phyloP scores from a whole-genome alignment of 2,888 invertebrate species.

The Polylopha cassiicola region DNA sequence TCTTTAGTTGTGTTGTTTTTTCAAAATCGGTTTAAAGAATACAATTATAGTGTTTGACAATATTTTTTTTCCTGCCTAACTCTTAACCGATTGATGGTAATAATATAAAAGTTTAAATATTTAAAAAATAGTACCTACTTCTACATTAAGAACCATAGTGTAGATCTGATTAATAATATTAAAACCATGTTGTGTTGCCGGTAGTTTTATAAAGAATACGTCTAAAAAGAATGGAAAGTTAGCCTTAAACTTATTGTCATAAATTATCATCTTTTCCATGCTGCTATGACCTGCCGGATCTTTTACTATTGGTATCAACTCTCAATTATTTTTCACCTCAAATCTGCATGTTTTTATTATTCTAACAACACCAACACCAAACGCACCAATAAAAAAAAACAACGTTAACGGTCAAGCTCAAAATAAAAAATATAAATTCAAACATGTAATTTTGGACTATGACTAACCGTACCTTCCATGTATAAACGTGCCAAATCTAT shows the following conservation, averaged over 20 bases:
- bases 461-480: constrained; percentile 35
- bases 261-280: constrained; percentile 65
- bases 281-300: constrained; percentile 70
- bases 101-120: no score
- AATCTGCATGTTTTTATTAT: constrained; percentile 49
- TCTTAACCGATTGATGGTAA: no score
- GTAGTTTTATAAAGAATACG: constrained; percentile 1
- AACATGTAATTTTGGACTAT: constrained; percentile 70
- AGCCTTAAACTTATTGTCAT: constrained; percentile 63
- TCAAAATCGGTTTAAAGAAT: no score
- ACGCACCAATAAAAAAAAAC: constrained; percentile 66
- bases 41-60: no score
- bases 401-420: constrained; percentile 70
- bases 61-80: no score
- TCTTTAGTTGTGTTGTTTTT: no score
- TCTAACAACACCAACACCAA: constrained; percentile 27
- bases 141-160: no score
- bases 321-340: constrained; percentile 38
- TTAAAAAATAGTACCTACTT: no score
- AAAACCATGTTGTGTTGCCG: no score
- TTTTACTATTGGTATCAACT: constrained; percentile 61
- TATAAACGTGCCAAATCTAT: constrained; percentile 47
- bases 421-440: constrained; percentile 72
- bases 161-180: no score
- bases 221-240: constrained; percentile 14